These are phyloP conservation scores for Netelia fuscicornis DNA, from an alignment of 2,888 invertebrate genomes.

Conservation along the genomic window DNA sequence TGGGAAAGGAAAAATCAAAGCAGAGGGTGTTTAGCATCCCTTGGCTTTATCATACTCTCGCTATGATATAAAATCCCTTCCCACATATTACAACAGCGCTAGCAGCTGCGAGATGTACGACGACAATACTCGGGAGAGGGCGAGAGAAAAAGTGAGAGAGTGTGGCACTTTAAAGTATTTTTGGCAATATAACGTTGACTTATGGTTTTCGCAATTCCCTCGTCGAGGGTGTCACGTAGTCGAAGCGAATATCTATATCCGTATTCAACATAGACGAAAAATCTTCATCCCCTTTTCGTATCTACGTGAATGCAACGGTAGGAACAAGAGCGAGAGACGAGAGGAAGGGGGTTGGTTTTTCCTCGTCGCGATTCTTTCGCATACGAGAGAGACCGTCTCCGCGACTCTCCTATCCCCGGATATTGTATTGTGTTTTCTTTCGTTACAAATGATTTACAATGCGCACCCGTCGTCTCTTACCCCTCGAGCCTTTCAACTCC, in stretches of 20 bases:
- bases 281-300: background rate
- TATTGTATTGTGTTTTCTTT: slow-evolving; percentile 83
- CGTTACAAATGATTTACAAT: slow-evolving; percentile 83
- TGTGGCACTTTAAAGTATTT: slow-evolving; percentile 84
- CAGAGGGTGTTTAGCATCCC: background rate
- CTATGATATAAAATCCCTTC: slow-evolving; percentile 44
- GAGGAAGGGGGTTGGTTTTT: slow-evolving; percentile 48
- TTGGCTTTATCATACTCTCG: background rate
- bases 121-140: background rate
- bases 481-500: slow-evolving; percentile 72
- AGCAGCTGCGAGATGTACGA: slow-evolving; percentile 56
- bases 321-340: slow-evolving; percentile 16
- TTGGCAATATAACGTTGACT: slow-evolving; percentile 84
- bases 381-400: slow-evolving; percentile 52
- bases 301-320: slow-evolving; percentile 3
- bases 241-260: slow-evolving; percentile 33
- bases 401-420: slow-evolving; percentile 68
- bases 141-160: slow-evolving; percentile 68
- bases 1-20: slow-evolving; percentile 41
- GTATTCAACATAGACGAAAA: slow-evolving; percentile 1
- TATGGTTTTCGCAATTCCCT: slow-evolving; percentile 79
- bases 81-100: slow-evolving; percentile 51
- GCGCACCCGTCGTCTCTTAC: slow-evolving; percentile 74
- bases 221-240: slow-evolving; percentile 66
- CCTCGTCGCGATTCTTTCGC: slow-evolving; percentile 49